A percentile compares a stretch with the other conserved stretches of the same genome.
Evolutionary conservation across 2,888 invertebrate genomes (phyloP).

Genomic region (Temnothorax rugatulus): DNA sequence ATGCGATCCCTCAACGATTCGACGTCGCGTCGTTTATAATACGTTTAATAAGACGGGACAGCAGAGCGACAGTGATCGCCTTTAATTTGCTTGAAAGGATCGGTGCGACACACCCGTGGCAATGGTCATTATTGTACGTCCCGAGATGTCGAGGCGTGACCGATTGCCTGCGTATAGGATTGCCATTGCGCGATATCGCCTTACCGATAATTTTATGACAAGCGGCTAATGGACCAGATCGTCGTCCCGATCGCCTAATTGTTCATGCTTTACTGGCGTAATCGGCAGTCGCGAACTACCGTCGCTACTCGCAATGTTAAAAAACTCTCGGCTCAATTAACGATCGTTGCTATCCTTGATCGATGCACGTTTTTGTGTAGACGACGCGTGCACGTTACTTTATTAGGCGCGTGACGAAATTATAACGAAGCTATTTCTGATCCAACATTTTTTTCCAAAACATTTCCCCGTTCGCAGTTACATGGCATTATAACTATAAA

Average conservation of each 20-base stretch:
- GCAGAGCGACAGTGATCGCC: slow-evolving; percentile 50
- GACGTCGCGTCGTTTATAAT: slow-evolving; percentile 1
- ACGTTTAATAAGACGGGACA: slow-evolving; percentile 26
- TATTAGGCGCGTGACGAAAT: slow-evolving; percentile 27
- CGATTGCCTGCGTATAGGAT: slow-evolving; percentile 78
- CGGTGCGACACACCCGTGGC: slow-evolving; percentile 75
- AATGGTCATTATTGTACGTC: slow-evolving; percentile 77
- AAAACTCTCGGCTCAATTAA: slow-evolving; percentile 46
- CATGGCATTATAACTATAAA: no score
- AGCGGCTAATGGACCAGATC: slow-evolving; percentile 72
- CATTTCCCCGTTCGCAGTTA: background rate
- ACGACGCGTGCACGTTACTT: slow-evolving; percentile 2
- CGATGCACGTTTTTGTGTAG: slow-evolving; percentile 35
- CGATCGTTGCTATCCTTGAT: slow-evolving; percentile 30
- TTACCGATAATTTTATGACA: slow-evolving; percentile 74
- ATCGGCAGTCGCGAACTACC: slow-evolving; percentile 26
- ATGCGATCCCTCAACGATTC: background rate
- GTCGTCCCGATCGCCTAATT: slow-evolving; percentile 60
- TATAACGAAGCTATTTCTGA: slow-evolving; percentile 13
- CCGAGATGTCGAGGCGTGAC: slow-evolving; percentile 81
- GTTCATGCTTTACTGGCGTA: slow-evolving; percentile 38
- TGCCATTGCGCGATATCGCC: slow-evolving; percentile 73
- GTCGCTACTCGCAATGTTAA: background rate
- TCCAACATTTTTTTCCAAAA: background rate
- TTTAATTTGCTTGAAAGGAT: slow-evolving; percentile 59